Evolutionary conservation across 2,888 invertebrate genomes (phyloP).

Genomic region (Phragmatobia fuliginosa): DNA sequence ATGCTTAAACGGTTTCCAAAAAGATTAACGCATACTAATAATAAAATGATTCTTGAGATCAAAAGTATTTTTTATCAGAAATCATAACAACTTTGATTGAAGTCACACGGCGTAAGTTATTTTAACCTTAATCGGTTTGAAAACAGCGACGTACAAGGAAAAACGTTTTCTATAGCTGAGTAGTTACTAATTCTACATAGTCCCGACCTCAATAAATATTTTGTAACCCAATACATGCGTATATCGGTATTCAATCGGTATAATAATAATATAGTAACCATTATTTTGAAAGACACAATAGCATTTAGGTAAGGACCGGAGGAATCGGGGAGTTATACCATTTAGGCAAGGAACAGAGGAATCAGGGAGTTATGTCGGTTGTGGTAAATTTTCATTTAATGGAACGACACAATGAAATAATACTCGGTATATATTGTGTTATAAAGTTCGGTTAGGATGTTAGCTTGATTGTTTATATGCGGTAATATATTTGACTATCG

Average conservation of each 20-base stretch:
- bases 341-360: background rate
- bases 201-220: background rate
- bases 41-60: too few species aligned
- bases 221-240: background rate
- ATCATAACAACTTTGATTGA: background rate
- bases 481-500: too few species aligned
- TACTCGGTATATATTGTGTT: too few species aligned
- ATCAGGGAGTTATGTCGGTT: background rate
- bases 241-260: background rate
- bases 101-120: background rate
- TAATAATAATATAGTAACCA: background rate
- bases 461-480: too few species aligned
- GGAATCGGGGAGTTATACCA: background rate
- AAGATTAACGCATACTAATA: too few species aligned
- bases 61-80: background rate
- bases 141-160: background rate
- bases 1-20: too few species aligned
- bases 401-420: background rate
- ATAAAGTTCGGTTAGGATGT: too few species aligned
- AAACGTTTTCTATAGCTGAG: background rate
- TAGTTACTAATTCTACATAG: background rate
- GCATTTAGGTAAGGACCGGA: background rate
- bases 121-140: background rate
- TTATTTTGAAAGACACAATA: background rate
- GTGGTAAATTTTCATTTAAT: background rate